Conservation (phyloP, 1,140 invertebrate species). For the Leptinotarsa texana region DNA sequence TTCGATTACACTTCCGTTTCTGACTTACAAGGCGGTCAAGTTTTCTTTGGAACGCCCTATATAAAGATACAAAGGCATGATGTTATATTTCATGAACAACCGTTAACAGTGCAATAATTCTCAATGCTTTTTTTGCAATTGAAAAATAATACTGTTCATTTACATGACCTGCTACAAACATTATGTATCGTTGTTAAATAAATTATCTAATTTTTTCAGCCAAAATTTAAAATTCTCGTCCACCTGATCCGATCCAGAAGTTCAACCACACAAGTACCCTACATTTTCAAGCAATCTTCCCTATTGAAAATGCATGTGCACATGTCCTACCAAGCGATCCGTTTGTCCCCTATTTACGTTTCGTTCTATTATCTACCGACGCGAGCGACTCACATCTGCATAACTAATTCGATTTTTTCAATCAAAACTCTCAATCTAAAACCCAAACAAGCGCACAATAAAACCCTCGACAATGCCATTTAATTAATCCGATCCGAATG, state of each 20-base stretch:
- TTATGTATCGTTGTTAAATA: too few species aligned
- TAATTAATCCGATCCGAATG: conserved; percentile 39
- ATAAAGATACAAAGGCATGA: too few species aligned
- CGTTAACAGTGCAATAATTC: too few species aligned
- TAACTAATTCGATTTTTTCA: conserved; percentile 22
- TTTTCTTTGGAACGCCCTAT: too few species aligned
- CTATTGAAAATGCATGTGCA: conserved; percentile 3
- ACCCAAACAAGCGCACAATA: conserved; percentile 25
- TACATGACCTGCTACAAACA: too few species aligned
- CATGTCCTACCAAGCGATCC: not conserved
- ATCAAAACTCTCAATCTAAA: conserved; percentile 20
- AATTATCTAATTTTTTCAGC: too few species aligned
- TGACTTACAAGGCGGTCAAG: too few species aligned
- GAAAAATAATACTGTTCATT: too few species aligned
- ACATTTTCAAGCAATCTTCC: not conserved
- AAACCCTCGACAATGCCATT: conserved; percentile 32
- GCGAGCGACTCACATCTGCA: conserved; percentile 26
- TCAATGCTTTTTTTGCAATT: too few species aligned
- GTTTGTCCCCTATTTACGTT: conserved; percentile 2
- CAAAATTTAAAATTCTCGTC: too few species aligned
- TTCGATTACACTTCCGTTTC: too few species aligned
- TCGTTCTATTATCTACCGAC: not conserved
- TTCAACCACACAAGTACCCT: not conserved
- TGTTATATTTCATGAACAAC: too few species aligned
- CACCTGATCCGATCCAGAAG: not conserved